Evolutionary conservation across 2,113 vertebrate species (phyloP).

Genomic region (Lichenostomus cassidix): DNA sequence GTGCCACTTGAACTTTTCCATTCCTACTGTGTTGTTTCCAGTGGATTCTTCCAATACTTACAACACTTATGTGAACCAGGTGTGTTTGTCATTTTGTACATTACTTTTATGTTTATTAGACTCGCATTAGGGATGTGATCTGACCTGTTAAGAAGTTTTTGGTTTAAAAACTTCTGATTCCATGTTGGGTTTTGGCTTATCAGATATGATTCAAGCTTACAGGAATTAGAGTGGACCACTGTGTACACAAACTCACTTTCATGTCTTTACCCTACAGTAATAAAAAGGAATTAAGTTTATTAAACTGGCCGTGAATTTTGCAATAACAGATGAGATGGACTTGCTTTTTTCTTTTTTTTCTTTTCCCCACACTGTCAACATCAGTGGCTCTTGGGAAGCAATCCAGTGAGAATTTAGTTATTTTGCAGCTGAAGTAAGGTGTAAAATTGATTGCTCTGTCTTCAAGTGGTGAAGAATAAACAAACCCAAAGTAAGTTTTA

Average conservation of each 20-base stretch:
- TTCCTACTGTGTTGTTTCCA: not conserved
- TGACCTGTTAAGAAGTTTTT: not conserved
- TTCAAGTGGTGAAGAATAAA: not conserved
- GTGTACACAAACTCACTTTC: not conserved
- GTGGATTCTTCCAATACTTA: not conserved
- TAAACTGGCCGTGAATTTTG: not conserved
- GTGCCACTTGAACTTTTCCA: not conserved
- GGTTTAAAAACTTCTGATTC: not conserved
- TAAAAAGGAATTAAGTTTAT: not conserved
- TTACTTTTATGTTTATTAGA: not conserved
- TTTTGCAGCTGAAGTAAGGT: not conserved
- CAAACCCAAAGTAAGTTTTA: not conserved
- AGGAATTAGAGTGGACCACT: not conserved
- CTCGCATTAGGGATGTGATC: not conserved
- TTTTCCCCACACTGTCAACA: not conserved
- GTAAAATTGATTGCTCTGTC: not conserved
- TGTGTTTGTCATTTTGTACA: rapidly evolving
- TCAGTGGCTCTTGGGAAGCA: not conserved
- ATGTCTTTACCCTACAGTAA: not conserved
- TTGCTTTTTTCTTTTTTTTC: not conserved
- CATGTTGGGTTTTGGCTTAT: not conserved
- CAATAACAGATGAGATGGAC: not conserved
- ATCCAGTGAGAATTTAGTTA: not conserved
- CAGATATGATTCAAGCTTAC: not conserved
- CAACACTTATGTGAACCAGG: not conserved